Evolutionary conservation across 2,797 vertebrate genomes (phyloP), one percentile per base, ranked within the genome.

Genomic region (Acanthornis magna): DNA sequence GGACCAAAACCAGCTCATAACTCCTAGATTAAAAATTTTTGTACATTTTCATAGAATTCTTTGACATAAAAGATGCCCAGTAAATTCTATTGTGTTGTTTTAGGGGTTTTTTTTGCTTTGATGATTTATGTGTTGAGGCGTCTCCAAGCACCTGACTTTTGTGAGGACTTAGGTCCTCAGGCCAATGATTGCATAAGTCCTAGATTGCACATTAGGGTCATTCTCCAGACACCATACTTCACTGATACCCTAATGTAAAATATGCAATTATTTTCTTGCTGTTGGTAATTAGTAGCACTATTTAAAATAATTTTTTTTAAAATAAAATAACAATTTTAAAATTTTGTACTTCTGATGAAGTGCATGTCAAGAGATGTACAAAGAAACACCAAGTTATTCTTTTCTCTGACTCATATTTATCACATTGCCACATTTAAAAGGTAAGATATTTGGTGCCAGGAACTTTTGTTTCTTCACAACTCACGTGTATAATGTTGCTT

Each of bases 351-450:
- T 88, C 54, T 91, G 34, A n/a, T 88, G 45, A 92, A 92, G 40
- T 36, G 30, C 16, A 10, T 36, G 61, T 89, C 83, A 85, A 87
- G 72, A 89, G 66, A 92, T 21, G 20, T 21, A 92, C 72, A 93
- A 91, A 84, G 30, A 88, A 81, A 34, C 53, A 89, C 40, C 48
- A 75, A 78, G 89, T 74, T 92, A 88, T 86, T 84, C 54, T 21
- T 8, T 93, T 91, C 43, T 53, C 68, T 85, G 75, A 93, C 66
- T 95, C 95, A 92, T 60, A 76, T 95, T 96, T 89, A 89, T 76
- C 78, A 86, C 38, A 79, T 43, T 54, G 48, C n/a, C 67, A 93
- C 65, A 60, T 88, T 66, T 68, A 58, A 95, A 93, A 91, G 60
- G 45, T 79, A 92, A 92, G 77, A 71, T 65, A 79, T 45, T 94